Conservation (phyloP, 92 coral and sea anemone genomes). For the Phenganax subtilis region DNA sequence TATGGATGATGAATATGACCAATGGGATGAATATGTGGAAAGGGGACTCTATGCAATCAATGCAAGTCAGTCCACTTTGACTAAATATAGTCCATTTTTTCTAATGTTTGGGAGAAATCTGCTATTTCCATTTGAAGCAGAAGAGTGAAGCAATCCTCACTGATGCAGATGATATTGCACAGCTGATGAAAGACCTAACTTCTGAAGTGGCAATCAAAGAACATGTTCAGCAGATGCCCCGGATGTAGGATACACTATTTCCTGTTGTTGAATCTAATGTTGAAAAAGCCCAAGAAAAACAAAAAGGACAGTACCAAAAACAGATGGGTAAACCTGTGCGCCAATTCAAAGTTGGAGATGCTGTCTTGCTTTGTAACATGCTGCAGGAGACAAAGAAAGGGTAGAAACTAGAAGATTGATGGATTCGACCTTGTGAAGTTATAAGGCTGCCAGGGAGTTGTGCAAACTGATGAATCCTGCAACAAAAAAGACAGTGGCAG, state of each 20-base stretch:
- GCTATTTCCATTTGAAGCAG: slow-evolving; percentile 53
- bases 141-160: slow-evolving; percentile 24
- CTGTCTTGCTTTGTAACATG: slow-evolving; percentile 43
- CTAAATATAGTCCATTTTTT: slow-evolving; percentile 59
- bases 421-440: slow-evolving; percentile 16
- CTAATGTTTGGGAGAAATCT: slow-evolving; percentile 49
- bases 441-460: slow-evolving; percentile 23
- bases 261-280: slow-evolving; percentile 43
- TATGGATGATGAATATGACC: slow-evolving; percentile 31
- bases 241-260: slow-evolving; percentile 41
- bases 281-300: slow-evolving; percentile 55
- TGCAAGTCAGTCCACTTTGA: slow-evolving; percentile 51
- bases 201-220: slow-evolving; percentile 20
- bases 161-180: slow-evolving; percentile 8
- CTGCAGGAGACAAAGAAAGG: slow-evolving; percentile 36
- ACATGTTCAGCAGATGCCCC: slow-evolving; percentile 32
- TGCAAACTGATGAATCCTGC: slow-evolving; percentile 28
- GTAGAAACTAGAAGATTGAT: slow-evolving; percentile 41
- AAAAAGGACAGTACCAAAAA: slow-evolving; percentile 45
- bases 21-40: slow-evolving; percentile 62
- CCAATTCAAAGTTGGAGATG: slow-evolving; percentile 33
- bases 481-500: slow-evolving; percentile 9
- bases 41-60: slow-evolving; percentile 58
- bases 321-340: slow-evolving; percentile 38
- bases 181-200: slow-evolving; percentile 15